These are phyloP conservation scores for Copidosoma floridanum DNA, from an alignment of 1,140 invertebrate species.

Conservation along the genomic window DNA sequence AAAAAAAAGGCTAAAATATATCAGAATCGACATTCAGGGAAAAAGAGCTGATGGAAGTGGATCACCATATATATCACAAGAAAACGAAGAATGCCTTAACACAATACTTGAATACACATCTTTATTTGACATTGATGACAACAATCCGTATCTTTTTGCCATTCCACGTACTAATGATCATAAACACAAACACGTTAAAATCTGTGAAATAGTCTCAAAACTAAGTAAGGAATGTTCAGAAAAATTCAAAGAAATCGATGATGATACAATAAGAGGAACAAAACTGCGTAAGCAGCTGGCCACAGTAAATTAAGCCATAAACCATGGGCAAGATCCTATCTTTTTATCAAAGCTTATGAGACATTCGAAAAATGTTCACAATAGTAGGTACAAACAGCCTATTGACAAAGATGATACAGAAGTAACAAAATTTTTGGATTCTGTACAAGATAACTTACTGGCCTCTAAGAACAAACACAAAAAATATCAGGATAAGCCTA, in stretches of 20 bases:
- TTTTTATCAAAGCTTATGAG: background rate
- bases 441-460: too few relatives aligned
- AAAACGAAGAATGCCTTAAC: too few relatives aligned
- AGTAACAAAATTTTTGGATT: background rate
- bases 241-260: background rate
- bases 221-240: background rate
- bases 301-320: background rate
- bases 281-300: background rate
- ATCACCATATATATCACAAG: too few relatives aligned
- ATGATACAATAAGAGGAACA: background rate
- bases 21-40: too few relatives aligned
- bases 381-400: background rate
- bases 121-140: background rate
- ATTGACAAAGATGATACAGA: background rate
- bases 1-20: too few relatives aligned
- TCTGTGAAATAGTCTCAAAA: background rate
- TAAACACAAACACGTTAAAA: background rate
- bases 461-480: too few relatives aligned
- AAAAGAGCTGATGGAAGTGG: too few relatives aligned
- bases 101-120: too few relatives aligned
- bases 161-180: background rate
- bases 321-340: too few relatives aligned
- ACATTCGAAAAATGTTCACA: background rate
- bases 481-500: too few relatives aligned
- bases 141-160: background rate